phyloP scores from a whole-genome alignment of 2,797 vertebrate genomes.

The Parauchenoglanis punctatus region DNA sequence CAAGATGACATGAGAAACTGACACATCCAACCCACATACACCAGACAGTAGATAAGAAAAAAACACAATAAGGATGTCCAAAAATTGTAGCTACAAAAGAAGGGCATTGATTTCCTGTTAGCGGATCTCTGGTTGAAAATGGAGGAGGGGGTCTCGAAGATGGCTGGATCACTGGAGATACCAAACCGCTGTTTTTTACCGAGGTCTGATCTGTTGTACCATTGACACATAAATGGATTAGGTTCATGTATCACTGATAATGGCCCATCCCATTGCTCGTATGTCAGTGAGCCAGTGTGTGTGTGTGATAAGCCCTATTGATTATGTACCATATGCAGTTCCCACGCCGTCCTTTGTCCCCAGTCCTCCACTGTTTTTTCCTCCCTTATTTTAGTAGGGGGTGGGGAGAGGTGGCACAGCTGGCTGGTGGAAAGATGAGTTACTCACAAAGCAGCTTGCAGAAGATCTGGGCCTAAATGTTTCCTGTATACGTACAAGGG shows the following conservation, averaged over 20 bases:
- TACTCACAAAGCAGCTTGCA: conserved; percentile 46
- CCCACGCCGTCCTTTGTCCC: conserved; percentile 59
- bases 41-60: conserved; percentile 38
- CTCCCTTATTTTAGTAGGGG: conserved; percentile 35
- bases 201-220: conserved; percentile 58
- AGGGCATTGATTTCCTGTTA: conserved; percentile 60
- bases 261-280: conserved; percentile 54
- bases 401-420: conserved; percentile 50
- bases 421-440: conserved; percentile 56
- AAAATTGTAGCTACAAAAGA: conserved; percentile 56
- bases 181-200: conserved; percentile 37
- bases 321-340: conserved; percentile 63
- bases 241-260: conserved; percentile 67
- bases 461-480: conserved; percentile 24
- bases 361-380: conserved; percentile 51
- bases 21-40: conserved; percentile 24
- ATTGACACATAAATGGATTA: conserved; percentile 70
- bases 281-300: conserved; percentile 56
- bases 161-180: conserved; percentile 57
- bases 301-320: conserved; percentile 65
- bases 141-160: conserved; percentile 42
- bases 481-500: background rate
- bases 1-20: background rate
- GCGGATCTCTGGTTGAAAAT: conserved; percentile 51
- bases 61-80: conserved; percentile 54